These are phyloP conservation scores for Salminus brasiliensis DNA, from an alignment of 2,113 vertebrate genomes.

Conservation along the genomic window DNA sequence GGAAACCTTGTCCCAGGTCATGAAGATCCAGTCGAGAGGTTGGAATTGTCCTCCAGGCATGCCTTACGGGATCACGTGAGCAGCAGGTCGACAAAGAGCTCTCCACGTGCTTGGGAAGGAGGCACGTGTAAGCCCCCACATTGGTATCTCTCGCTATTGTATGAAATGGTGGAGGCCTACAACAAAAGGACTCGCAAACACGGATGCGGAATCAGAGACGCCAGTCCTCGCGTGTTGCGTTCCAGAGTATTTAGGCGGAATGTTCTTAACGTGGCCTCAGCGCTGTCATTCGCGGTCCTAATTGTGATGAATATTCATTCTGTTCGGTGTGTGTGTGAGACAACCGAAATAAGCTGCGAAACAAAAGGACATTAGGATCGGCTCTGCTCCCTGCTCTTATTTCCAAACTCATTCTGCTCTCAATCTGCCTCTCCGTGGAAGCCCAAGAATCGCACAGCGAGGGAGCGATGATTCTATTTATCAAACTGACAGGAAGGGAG, in stretches of 20 bases:
- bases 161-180: neutral
- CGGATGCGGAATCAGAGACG: neutral
- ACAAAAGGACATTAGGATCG: neutral
- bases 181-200: neutral
- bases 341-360: conserved; percentile 9
- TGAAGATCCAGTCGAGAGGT: neutral
- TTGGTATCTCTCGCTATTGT: neutral
- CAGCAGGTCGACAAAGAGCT: neutral
- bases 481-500: conserved; percentile 55
- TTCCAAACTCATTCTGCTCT: conserved; percentile 31
- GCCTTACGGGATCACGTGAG: neutral
- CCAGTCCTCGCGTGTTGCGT: neutral
- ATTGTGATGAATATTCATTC: conserved; percentile 21
- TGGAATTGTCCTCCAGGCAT: neutral
- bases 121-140: neutral
- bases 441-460: conserved; percentile 31
- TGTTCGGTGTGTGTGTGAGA: neutral
- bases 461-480: conserved; percentile 44
- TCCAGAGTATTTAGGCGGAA: neutral
- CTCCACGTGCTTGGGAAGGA: neutral
- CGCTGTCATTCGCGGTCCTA: neutral
- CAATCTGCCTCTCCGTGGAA: conserved; percentile 44
- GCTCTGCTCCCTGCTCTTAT: conserved; percentile 14
- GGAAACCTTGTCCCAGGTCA: neutral
- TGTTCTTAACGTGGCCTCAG: neutral